Base-by-base conservation (phyloP, 2,888 invertebrate genomes). In the Drosophila colorata region DNA sequence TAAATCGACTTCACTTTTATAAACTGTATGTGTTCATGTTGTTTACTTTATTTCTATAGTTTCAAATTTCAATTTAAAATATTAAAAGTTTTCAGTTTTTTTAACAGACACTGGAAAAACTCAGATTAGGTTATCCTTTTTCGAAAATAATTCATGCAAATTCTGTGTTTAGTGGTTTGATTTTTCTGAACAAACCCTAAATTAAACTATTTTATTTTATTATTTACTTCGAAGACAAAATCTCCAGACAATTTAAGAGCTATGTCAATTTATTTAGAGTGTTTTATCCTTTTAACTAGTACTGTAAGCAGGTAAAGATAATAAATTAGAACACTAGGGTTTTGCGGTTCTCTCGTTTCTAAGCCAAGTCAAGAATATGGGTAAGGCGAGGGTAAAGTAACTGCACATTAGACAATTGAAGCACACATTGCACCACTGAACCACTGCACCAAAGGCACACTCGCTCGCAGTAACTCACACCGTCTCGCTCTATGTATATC, bases 351-450 rank as follows among this genome's bases (percentile, higher is more conserved):
- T 37, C 4, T 41, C 9, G 25, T 28, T 37, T 37, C 7, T 46
- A 35, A 16, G 25, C n/a, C 2, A 9, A 37, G 25, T 13, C 5
- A n/a, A 16, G n/a, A 5, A n/a, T 40, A 23, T 25, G 18, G 16
- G 28, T 40, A 11, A 20, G 44, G n/a, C 2, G 23, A 13, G 23
- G 52, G 16, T 47, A 41, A 16, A n/a, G 4, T 37, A 55, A 37
- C 48, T 53, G 69, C 65, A 44, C 51, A 66, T 67, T 63, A 65
- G 61, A 75, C 59, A 75, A 68, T 71, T 70, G 51, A 58, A 74
- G 66, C 68, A 58, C 61, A 51, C 44, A 65, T 46, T 43, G 61
- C 51, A 64, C 47, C 68, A 53, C 66, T 38, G 64, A 66, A 70
- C 71, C 65, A 59, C 69, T 60, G 69, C 72, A 70, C 74, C 66